Evolutionary conservation across 92 coral and sea anemone species (phyloP), one percentile per base, ranked within the genome.

Genomic region (Porites lobata): DNA sequence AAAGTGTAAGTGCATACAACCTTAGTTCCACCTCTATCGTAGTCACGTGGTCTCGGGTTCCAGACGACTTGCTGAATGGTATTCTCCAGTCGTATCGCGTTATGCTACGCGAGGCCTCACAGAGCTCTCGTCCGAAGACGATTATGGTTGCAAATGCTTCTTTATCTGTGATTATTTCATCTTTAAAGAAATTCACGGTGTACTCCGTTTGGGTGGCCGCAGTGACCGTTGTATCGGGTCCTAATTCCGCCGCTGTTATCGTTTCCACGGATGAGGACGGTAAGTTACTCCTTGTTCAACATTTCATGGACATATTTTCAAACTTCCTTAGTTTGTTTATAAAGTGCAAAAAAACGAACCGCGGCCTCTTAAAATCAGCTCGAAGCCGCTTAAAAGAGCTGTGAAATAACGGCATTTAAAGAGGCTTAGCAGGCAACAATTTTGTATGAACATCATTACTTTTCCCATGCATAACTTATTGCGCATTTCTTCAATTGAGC

Each of bases 241-340:
- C 85, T 5, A 56, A 79, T 77, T 81, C 82, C 61, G 63, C 67
- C 20, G 70, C 24, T 52, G 50, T 61, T 14, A 86, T 83, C 69
- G 71, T 86, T 13, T 72, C 89, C 18, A 93, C 96, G n/a, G 84
- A 76, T 14, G 89, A 93, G 80, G 96, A 93, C 29, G 96, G 96
- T 93, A 79, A 65, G 92, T 70, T 43, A 18, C 10, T 79, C 11
- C 17, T 21, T 21, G 0, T 76, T 56, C 26, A 9, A 52, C 7
- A 5, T 38, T 38, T 38, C 47, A 4, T 38, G 47, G 6, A 38
- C 47, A 38, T 38, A 5, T 38, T 38, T 38, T 38, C 7, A 32
- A 19, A 18, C 32, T 21, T 76, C 61, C 64, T 19, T 76, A 18
- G 51, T 64, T 52, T 22, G 73, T 6, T 43, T 38, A 38, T 0